Conservation (phyloP, 2,113 vertebrate genomes). For the Ciconia stormi region DNA sequence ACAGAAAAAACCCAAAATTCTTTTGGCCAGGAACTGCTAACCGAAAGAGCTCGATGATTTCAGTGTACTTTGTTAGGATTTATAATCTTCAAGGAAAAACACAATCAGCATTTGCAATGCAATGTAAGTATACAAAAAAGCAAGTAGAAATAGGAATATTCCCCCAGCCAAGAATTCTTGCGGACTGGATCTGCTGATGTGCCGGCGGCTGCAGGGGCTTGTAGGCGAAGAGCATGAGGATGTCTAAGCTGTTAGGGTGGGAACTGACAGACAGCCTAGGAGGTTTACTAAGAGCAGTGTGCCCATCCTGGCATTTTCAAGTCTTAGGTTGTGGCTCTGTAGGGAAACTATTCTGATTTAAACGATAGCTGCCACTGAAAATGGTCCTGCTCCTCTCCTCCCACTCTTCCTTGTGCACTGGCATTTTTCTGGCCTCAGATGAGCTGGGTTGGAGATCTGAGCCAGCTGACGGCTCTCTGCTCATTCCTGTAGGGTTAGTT, state of each 20-base stretch:
- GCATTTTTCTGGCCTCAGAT: slow-evolving; percentile 44
- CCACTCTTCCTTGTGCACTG: neutral
- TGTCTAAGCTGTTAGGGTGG: neutral
- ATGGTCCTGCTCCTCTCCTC: neutral
- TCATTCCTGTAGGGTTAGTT: slow-evolving; percentile 4
- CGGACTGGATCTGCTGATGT: neutral
- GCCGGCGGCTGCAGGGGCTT: neutral
- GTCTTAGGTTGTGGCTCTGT: neutral
- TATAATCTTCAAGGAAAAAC: slow-evolving; percentile 12
- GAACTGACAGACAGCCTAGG: neutral
- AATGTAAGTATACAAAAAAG: neutral
- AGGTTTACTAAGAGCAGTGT: neutral
- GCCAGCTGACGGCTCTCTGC: neutral
- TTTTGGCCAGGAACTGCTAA: neutral
- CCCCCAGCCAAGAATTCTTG: neutral
- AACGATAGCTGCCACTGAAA: neutral
- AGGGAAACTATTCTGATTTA: neutral
- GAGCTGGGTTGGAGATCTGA: slow-evolving; percentile 1
- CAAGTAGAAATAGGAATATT: neutral
- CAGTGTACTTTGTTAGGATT: neutral
- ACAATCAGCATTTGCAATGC: neutral
- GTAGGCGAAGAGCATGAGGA: neutral
- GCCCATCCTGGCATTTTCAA: neutral
- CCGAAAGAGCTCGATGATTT: neutral
- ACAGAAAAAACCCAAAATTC: neutral